Evolutionary conservation across 1,140 invertebrate genomes (phyloP).

Genomic region (Drosophila navojoa): DNA sequence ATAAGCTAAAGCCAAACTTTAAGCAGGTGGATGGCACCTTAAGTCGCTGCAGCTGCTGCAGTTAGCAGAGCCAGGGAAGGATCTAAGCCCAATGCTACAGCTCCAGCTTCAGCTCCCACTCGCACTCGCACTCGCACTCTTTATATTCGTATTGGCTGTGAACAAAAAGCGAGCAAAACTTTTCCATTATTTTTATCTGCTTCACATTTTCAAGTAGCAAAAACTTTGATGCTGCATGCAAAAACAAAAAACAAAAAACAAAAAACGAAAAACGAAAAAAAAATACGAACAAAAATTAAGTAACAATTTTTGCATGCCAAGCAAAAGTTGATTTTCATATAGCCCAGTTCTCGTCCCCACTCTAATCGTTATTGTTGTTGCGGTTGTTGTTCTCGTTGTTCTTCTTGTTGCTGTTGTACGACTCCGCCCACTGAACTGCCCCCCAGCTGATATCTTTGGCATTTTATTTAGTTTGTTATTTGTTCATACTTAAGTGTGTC

Average conservation of each 20-base stretch:
- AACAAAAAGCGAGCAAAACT: slow-evolving; percentile 62
- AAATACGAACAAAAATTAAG: slow-evolving; percentile 72
- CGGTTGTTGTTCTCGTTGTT: slow-evolving; percentile 26
- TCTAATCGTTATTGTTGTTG: slow-evolving; percentile 64
- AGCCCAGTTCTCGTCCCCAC: slow-evolving; percentile 14
- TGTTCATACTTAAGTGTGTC: slow-evolving; percentile 81
- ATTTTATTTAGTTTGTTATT: slow-evolving; percentile 82
- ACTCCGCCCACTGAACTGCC: slow-evolving; percentile 45
- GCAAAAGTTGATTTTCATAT: slow-evolving; percentile 75
- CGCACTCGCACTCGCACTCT: slow-evolving; percentile 3
- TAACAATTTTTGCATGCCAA: slow-evolving; percentile 68
- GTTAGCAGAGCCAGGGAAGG: not conserved
- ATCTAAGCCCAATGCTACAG: slow-evolving; percentile 43
- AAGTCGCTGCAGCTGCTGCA: slow-evolving; percentile 61
- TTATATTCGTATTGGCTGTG: slow-evolving; percentile 47
- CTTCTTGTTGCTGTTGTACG: not conserved
- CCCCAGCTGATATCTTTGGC: slow-evolving; percentile 61
- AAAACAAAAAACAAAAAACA: slow-evolving; percentile 43
- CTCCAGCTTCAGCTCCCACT: not conserved
- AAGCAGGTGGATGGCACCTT: slow-evolving; percentile 70
- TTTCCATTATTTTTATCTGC: slow-evolving; percentile 81
- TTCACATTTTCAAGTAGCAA: slow-evolving; percentile 75
- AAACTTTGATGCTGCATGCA: slow-evolving; percentile 76
- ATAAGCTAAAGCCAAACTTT: slow-evolving; percentile 67
- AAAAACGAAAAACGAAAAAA: no score